Evolutionary conservation across 2,888 invertebrate species (phyloP), one percentile per base, ranked within the genome.

Genomic region (Drosophila melanosoma): DNA sequence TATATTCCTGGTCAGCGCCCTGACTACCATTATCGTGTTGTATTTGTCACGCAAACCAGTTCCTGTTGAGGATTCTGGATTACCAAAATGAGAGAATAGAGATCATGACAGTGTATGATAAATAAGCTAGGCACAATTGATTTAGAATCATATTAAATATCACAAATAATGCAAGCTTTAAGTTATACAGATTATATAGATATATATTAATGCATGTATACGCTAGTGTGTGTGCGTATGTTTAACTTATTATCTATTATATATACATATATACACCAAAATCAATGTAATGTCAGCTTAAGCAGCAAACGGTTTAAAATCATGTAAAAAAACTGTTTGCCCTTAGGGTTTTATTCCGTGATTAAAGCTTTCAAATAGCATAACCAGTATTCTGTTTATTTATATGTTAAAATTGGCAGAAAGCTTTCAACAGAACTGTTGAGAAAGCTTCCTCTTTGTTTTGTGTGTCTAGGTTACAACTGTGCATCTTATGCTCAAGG

Each of bases 1-100:
- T 6, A 99, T 99, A 91, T 99, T 99, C 93, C 94, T 99, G 70
- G 97, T 99, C 32, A 98, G 98, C 91, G 99, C 99, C 0, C 93
- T 99, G 45, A 97, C 98, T 20, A 99, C 98, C 76, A 99, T 99
- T 87, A 96, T 97, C 76, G 98, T 99, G 76, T 94, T 99, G 64
- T 99, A 99, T 94, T 94, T 99, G 82, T 98, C 99, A 17, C 98
- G 99, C 91, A 99, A 98, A 90, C 97, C 97, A 88, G 95, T 96
- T n/a, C 94, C 94, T n/a, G 83, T 87, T 20, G 94, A 90, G 40
- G 93, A 93, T 82, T 82, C 91, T 65, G 88, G 88, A 48, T 76
- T 91, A 77, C 89, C 45, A 69, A 38, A 56, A 49, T 36, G 62
- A 53, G 65, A 61, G 59, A 45, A 52, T 54, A 63, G 32, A 60